Evolutionary conservation across 2,113 vertebrate genomes (phyloP).

Genomic region (Pseudopodoces humilis): DNA sequence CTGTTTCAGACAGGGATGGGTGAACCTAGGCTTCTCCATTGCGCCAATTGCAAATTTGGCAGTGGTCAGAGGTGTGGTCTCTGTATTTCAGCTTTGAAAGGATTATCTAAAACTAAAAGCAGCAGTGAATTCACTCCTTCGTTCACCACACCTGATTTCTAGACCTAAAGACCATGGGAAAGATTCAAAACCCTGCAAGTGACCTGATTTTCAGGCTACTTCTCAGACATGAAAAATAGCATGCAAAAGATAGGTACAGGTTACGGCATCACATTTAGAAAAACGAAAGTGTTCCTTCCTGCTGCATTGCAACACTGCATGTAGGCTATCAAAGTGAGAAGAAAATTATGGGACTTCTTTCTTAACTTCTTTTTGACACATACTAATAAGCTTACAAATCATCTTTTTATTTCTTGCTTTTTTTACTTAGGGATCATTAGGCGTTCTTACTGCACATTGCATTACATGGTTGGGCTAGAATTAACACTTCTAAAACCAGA

Average conservation of each 20-base stretch:
- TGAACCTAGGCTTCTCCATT: neutral
- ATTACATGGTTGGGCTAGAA: neutral
- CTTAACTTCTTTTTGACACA: neutral
- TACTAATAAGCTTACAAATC: neutral
- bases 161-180: neutral
- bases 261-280: neutral
- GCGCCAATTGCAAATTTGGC: neutral
- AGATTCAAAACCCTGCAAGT: neutral
- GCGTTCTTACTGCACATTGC: neutral
- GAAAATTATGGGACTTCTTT: neutral
- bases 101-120: neutral
- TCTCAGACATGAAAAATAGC: neutral
- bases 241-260: neutral
- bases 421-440: neutral
- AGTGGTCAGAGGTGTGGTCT: accelerated
- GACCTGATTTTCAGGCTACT: neutral
- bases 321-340: neutral
- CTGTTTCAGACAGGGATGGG: neutral
- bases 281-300: neutral
- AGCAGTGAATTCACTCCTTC: neutral
- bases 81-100: neutral
- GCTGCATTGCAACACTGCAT: neutral
- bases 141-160: neutral
- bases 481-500: neutral
- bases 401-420: neutral